Base-by-base conservation (phyloP, 23 tunicate genomes). In the Trididemnum nubilum region DNA sequence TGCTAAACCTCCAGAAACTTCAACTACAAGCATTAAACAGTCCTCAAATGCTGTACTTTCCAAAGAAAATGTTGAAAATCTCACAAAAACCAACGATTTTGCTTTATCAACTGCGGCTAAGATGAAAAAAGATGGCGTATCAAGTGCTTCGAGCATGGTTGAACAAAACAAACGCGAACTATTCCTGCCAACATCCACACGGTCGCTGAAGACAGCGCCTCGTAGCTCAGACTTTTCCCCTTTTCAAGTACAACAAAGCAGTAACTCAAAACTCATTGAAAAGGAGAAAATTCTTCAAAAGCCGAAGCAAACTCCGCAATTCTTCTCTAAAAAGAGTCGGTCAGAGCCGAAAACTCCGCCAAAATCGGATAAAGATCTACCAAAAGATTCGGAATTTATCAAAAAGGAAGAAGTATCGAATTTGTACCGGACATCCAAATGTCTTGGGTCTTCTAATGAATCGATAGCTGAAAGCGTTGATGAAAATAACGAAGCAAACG, bases 391-490 rank as follows among this genome's bases (percentile, higher is more conserved):
- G 57, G 57, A 49, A 49, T 9, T 9, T 18, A 39, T 7, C 38
- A 58, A 54, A 12, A 30, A 35, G 7, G 30, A 28, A 28, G 3
- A 7, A 22, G 35, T 7, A 4, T 63, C 83, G 1, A 80, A 80
- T 64, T 29, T 80, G 12, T 80, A 80, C 27, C 83, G 83, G 1
- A 37, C 35, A 2, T 63, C 83, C 21, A 40, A 54, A 63, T 63
- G 73, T 21, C 73, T 63, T 2, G 83, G 73, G 7, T 80, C 83
- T 18, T 80, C 83, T 18, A 34, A 30, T 36, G 83, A 80, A 33
- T 80, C 83, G 19, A 30, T 80, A 5, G 7, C 24, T 36, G 83
- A 9, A 4, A 37, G 34, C 23, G 52, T 5, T 2, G 73, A 80
- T 18, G 73, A 63, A 5, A 31, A 63, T 5, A 23, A 29, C 29